Evolutionary conservation across 2,888 invertebrate genomes (phyloP), one percentile per base, ranked within the genome.

Genomic region (Scaeva pyrastri): DNA sequence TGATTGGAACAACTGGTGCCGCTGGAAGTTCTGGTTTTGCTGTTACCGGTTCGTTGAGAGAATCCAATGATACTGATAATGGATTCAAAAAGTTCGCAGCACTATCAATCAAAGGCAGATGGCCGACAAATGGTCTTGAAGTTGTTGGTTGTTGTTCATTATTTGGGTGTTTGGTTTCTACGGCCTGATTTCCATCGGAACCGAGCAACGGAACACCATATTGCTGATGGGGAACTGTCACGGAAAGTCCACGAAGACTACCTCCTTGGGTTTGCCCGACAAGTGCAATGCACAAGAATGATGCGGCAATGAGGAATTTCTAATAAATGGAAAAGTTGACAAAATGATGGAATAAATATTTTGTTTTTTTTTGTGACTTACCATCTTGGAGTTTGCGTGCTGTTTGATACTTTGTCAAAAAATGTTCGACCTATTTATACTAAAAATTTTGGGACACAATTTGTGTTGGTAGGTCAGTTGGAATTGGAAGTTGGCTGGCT

Each of bases 281-380:
- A 50, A 86, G 77, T 74, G 86, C 82, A n/a, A 82, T 8, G 86
- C 81, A 81, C 82, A 86, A 1, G n/a, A 77, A 39, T 41, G 58
- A 58, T 74, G 77, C 77, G 71, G 82, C 86, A 78, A 66, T 78
- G 81, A 86, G 82, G 86, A 86, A 86, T 78, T 86, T 86, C 86
- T 86, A 23, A 7, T 74, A 71, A 16, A 7, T 52, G 0, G 19
- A 66, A 19, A 31, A 62, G 0, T n/a, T 8, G 41, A 39, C 12
- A 10, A 10, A 16, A 31, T 23, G 4, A 2, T 56, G 16, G 5
- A 16, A 4, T 10, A 19, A 21, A 16, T 2, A 26, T 21, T 26
- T 26, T 4, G 2, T 4, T 11, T 14, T 1, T 64, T 48, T 12
- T 0, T 41, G 14, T 21, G 12, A 26, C 85, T 81, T 85, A 85